phyloP scores from a whole-genome alignment of 1,140 invertebrate genomes.

The Drosophila prosaltans region DNA sequence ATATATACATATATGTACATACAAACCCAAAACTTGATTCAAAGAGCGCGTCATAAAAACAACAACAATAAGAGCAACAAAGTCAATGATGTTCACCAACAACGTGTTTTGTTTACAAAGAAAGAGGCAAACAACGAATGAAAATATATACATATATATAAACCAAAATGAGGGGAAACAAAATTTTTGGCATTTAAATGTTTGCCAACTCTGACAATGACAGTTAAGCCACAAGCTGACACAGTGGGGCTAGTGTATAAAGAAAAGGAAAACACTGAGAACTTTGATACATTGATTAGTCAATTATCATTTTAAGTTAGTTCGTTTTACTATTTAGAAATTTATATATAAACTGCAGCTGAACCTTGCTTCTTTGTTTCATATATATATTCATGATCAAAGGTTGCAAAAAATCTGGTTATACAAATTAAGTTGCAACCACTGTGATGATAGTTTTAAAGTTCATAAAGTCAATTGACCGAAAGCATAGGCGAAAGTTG shows the following conservation, averaged over 20 bases:
- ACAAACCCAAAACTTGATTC: conserved; percentile 17
- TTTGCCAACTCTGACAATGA: conserved; percentile 17
- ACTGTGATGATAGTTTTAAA: conserved; percentile 19
- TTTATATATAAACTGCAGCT: no score
- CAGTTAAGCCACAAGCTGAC: neutral
- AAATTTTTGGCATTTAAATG: conserved; percentile 35
- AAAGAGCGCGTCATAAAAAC: conserved; percentile 25
- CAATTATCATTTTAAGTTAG: no score
- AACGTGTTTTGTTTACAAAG: conserved; percentile 57
- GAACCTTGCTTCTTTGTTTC: no score
- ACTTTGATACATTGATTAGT: no score
- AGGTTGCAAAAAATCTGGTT: neutral
- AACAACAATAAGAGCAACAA: conserved; percentile 21
- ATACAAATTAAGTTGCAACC: neutral
- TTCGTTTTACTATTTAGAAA: no score
- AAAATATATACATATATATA: conserved; percentile 6
- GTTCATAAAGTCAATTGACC: conserved; percentile 25
- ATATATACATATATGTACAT: neutral
- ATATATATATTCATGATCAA: no score
- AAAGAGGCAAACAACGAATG: conserved; percentile 26
- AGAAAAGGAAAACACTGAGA: neutral
- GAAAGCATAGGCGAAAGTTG: conserved; percentile 37
- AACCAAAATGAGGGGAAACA: conserved; percentile 22
- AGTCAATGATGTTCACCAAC: conserved; percentile 35
- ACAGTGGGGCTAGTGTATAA: neutral